Conservation (phyloP, 2,888 invertebrate genomes). For the Galeopsomyia nigrocyanea region DNA sequence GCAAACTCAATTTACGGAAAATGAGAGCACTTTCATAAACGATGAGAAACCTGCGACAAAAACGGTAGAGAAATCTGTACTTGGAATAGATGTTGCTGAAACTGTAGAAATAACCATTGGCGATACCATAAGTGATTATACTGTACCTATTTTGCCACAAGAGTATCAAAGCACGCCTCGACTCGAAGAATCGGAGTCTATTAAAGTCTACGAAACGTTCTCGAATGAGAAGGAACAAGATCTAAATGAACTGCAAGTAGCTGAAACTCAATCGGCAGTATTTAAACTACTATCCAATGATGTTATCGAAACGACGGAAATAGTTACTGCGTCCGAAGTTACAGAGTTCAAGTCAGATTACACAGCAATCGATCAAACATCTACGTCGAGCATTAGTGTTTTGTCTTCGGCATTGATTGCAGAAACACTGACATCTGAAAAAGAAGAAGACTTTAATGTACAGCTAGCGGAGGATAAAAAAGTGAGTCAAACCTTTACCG, state of each 20-base stretch:
- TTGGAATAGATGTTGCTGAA: slow-evolving; percentile 62
- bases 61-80: slow-evolving; percentile 59
- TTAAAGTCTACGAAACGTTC: slow-evolving; percentile 52
- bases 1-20: slow-evolving; percentile 47
- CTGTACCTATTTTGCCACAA: slow-evolving; percentile 47
- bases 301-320: slow-evolving; percentile 61
- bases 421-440: slow-evolving; percentile 52
- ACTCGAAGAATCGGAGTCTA: slow-evolving; percentile 54
- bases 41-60: slow-evolving; percentile 41
- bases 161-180: slow-evolving; percentile 51
- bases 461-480: slow-evolving; percentile 53
- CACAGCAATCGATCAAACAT: not conserved
- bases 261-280: slow-evolving; percentile 49
- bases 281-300: slow-evolving; percentile 63
- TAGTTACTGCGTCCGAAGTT: slow-evolving; percentile 54
- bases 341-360: slow-evolving; percentile 44
- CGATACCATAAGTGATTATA: slow-evolving; percentile 50
- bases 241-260: slow-evolving; percentile 29
- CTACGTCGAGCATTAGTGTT: slow-evolving; percentile 34
- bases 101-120: slow-evolving; percentile 54
- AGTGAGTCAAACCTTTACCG: slow-evolving; percentile 63
- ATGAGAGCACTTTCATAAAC: slow-evolving; percentile 36
- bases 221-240: slow-evolving; percentile 46
- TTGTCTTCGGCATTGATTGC: slow-evolving; percentile 50
- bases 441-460: slow-evolving; percentile 43